Evolutionary conservation across 2,888 invertebrate genomes (phyloP).

Genomic region (Melinopterus prodromus): DNA sequence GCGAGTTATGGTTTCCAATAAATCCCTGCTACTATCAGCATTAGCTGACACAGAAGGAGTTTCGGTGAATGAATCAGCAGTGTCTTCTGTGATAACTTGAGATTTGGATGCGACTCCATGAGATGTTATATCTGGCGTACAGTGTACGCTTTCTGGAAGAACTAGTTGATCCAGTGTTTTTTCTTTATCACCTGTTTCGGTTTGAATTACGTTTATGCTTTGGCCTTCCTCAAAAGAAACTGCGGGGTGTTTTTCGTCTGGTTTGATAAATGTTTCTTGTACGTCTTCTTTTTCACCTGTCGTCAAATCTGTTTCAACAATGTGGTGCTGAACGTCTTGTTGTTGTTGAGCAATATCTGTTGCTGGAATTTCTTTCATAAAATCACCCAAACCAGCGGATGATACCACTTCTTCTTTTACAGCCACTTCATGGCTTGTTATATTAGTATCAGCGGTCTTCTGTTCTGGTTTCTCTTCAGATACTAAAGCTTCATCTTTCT

Average conservation of each 20-base stretch:
- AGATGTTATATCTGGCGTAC: slow-evolving; percentile 64
- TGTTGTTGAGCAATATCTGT: slow-evolving; percentile 58
- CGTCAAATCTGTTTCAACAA: slow-evolving; percentile 61
- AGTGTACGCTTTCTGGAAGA: slow-evolving; percentile 61
- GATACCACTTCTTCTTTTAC: slow-evolving; percentile 61
- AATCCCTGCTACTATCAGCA: slow-evolving; percentile 62
- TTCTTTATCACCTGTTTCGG: slow-evolving; percentile 64
- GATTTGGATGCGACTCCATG: slow-evolving; percentile 67
- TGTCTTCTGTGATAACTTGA: slow-evolving; percentile 64
- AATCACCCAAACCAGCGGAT: slow-evolving; percentile 61
- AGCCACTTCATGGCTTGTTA: slow-evolving; percentile 64
- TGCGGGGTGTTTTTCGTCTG: slow-evolving; percentile 65
- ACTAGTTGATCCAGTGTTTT: slow-evolving; percentile 58
- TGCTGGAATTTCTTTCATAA: slow-evolving; percentile 58
- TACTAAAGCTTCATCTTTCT: slow-evolving; percentile 63
- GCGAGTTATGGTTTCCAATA: slow-evolving; percentile 66
- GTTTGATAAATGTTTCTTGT: slow-evolving; percentile 59
- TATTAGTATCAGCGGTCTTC: slow-evolving; percentile 64
- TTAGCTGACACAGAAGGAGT: slow-evolving; percentile 56
- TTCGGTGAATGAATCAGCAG: slow-evolving; percentile 47
- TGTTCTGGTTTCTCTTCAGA: slow-evolving; percentile 56
- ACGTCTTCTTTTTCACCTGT: slow-evolving; percentile 65
- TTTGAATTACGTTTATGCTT: slow-evolving; percentile 68
- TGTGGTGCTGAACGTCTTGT: slow-evolving; percentile 60
- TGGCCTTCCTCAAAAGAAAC: slow-evolving; percentile 66